Evolutionary conservation across 2,888 invertebrate species (phyloP).

Genomic region (Troides helena): DNA sequence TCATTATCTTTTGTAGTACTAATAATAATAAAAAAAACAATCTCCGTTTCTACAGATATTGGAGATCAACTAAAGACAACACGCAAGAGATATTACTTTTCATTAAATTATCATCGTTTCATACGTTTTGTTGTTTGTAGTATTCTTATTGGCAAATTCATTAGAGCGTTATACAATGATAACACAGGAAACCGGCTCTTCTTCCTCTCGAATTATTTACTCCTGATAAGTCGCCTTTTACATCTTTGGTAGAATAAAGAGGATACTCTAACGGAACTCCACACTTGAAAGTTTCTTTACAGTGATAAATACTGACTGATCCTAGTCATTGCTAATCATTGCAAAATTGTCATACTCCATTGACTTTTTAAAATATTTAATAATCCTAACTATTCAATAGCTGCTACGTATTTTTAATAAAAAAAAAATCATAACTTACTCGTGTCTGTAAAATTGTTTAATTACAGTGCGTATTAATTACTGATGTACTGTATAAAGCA

Average conservation of each 20-base stretch:
- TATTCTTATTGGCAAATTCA: too few relatives aligned
- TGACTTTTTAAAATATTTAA: not conserved
- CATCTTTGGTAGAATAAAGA: too few relatives aligned
- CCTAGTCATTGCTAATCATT: not conserved
- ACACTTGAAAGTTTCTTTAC: not conserved
- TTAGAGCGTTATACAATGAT: too few relatives aligned
- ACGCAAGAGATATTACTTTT: too few relatives aligned
- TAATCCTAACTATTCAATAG: too few relatives aligned
- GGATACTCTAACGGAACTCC: too few relatives aligned
- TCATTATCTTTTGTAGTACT: not conserved
- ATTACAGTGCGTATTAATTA: not conserved
- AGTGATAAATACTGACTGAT: not conserved
- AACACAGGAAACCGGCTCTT: too few relatives aligned
- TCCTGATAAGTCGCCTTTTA: too few relatives aligned
- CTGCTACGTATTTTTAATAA: not conserved
- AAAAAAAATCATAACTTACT: constrained; percentile 8
- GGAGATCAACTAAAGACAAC: too few relatives aligned
- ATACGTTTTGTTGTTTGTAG: too few relatives aligned
- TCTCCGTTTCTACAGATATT: not conserved
- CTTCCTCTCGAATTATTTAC: too few relatives aligned
- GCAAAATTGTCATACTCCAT: not conserved
- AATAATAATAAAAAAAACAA: not conserved
- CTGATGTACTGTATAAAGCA: not conserved
- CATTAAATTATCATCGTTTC: too few relatives aligned
- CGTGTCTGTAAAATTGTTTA: constrained; percentile 18